Evolutionary conservation across 2,113 vertebrate genomes (phyloP), one percentile per base, ranked within the genome.

Genomic region (Notarius quadriscutis): DNA sequence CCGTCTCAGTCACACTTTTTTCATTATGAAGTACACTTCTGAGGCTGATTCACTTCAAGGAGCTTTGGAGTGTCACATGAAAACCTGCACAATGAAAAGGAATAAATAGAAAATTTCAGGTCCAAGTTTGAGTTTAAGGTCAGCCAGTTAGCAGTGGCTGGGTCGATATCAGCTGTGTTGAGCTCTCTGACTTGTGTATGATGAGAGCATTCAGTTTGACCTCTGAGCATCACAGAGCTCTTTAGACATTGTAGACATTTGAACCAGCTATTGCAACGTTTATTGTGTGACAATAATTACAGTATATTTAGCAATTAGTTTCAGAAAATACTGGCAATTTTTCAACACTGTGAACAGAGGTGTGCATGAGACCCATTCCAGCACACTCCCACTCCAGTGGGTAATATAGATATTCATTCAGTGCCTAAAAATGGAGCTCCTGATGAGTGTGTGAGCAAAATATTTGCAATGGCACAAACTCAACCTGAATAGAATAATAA

Each of bases 111-210:
- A 34, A 30, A 77, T 55, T 48, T 27, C 86, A 82, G 53, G 65
- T 22, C 77, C 27, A 88, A 71, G 77, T 82, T 67, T 87, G 80
- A 89, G 84, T 86, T 86, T 81, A 69, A 86, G 81, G 86, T 84
- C 86, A 91, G 65, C 51, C 84, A 89, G 81, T 81, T 89, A 82
- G 34, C 58, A 7, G 34, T 50, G 25, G 4, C 53, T 53, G 22
- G n/a, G 48, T 81, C 41, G 83, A 69, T 80, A 80, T 88, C 53
- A 27, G 75, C 41, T 3, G 25, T 20, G 72, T 18, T 51, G 74
- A 63, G 27, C 74, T 88, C 63, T 62, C 17, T 22, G 58, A 58
- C 67, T 83, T n/a, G 34, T 48, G 51, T n/a, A n/a, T 7, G 50
- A 67, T 80, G 30, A 78, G 41, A n/a, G 57, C 72, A 85, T 25